These are phyloP conservation scores for Zaprionus lineosus DNA, from an alignment of 2,888 invertebrate genomes.

Conservation along the genomic window DNA sequence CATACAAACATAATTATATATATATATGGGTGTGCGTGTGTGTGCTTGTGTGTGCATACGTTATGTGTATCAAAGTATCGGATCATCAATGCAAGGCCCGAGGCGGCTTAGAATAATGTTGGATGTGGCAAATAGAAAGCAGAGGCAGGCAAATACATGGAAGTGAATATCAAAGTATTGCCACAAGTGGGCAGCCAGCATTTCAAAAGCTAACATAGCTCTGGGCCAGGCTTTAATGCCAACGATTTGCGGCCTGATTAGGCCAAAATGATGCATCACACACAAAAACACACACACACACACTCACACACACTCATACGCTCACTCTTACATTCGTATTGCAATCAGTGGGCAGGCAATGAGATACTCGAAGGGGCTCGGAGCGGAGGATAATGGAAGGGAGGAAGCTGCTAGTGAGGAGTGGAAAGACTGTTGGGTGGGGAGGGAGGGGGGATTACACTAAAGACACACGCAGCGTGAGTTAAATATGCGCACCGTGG, in stretches of 20 bases:
- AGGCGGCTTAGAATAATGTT: conserved; percentile 21
- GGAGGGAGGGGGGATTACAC: neutral
- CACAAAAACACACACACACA: conserved; percentile 33
- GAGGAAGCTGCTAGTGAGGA: neutral
- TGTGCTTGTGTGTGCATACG: too few relatives aligned
- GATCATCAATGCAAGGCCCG: conserved; percentile 14
- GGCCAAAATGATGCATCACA: conserved; percentile 76
- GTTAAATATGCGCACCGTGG: conserved; percentile 69
- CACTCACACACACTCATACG: neutral
- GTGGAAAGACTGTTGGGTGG: too few relatives aligned
- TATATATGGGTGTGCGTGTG: neutral
- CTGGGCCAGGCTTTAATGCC: conserved; percentile 67
- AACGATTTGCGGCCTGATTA: conserved; percentile 74
- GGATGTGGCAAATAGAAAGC: conserved; percentile 37
- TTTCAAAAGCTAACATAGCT: conserved; percentile 64
- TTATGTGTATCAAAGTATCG: conserved; percentile 2
- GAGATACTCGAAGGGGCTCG: conserved; percentile 9
- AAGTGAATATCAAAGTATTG: conserved; percentile 59
- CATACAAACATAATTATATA: neutral
- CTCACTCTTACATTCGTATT: neutral
- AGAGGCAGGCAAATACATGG: conserved; percentile 47
- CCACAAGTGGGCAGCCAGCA: conserved; percentile 53
- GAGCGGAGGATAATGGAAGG: too few relatives aligned
- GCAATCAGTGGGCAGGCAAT: conserved; percentile 32
- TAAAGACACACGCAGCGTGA: conserved; percentile 66